Base-by-base conservation (phyloP, 2,113 vertebrate genomes). In the Thalassoma bifasciatum region DNA sequence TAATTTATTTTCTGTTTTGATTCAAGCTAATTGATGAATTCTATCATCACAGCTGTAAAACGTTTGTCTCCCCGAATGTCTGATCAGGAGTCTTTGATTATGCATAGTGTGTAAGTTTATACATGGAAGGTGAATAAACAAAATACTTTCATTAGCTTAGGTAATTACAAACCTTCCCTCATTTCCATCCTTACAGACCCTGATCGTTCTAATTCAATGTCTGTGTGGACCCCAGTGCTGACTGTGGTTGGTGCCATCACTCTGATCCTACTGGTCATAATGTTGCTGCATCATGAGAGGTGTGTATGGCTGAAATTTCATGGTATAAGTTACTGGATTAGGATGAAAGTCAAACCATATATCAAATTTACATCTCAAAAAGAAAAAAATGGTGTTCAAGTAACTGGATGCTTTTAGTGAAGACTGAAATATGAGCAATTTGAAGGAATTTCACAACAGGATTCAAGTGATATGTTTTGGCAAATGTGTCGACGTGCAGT, bases 241-340 rank as follows among this genome's bases (percentile, higher is more conserved):
- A 88, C 19, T 19, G 59, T 16, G n/a, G 8, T 85, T 37, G 75
- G 72, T 2, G 13, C 24, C 11, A 6, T 81, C 7, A 23, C n/a
- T 13, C 65, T 90, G 37, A 10, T 91, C 49, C 14, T 88, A 0
- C 37, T 92, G 61, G 42, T 79, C 24, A 5, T 72, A 1, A 51
- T 90, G 24, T 13, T 92, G 62, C 59, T 90, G 66, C 65, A 86
- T n/a, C 9, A 72, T 64, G 92, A 93, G 58, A 86, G 92, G 92
- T 93, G 67, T 19, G 88, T 76, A 34, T 13, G 30, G 34, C 22
- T 3, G 16, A 17, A 19, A 22, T 16, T 21, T 65, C 17, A 59
- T 36, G 0, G 46, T 7, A 24, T 19, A 50, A 54, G 19, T 19
- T 56, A 36, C n/a, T 4, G 10, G 30, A 16, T 38, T 22, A 22